Base-by-base conservation (phyloP, 2,797 vertebrate genomes). In the Sebastes oblongus region DNA sequence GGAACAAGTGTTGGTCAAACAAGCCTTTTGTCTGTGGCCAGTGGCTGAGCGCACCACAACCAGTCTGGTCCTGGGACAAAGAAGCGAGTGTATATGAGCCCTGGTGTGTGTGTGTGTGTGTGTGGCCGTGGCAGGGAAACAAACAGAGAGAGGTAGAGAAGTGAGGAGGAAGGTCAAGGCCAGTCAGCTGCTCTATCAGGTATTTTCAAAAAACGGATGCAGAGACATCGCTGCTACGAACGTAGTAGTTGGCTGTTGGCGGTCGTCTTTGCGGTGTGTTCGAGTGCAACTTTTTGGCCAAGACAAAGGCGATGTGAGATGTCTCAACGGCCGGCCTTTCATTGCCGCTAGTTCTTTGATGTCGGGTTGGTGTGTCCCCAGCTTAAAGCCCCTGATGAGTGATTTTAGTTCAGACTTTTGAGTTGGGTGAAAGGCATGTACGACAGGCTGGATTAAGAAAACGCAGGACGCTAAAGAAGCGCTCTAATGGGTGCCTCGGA, bases 1-100 rank as follows among this genome's bases (percentile, higher is more conserved):
- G 72, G 93, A 96, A 95, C 94, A 96, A 95, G 94, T 94, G 92
- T 94, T 96, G 96, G 96, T 97, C 96, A 96, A 96, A 96, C 95
- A 96, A 95, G 91, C 88, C 95, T 96, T 93, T 97, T 96, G 95
- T 96, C 94, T 95, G 94, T 85, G 95, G 93, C 94, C 95, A 94
- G 90, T 95, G 93, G 92, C 92, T 96, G 94, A 91, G 93, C 84
- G 67, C 87, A 86, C 91, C 94, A 92, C 93, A 93, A 92, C 94
- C 85, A 93, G 93, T 93, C 93, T 96, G 91, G 91, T n/a, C 89
- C 82, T 67, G 65, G 91, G 92, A 95, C 94, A 95, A 95, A 93
- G 94, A 95, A 86, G 88, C 91, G 91, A 93, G 91, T 94, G 91
- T 95, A 80, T 95, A 78, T 91, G 78, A 83, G 55, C 73, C 25